Evolutionary conservation across 2,113 vertebrate species (phyloP), one percentile per base, ranked within the genome.

Genomic region (Passer domesticus): DNA sequence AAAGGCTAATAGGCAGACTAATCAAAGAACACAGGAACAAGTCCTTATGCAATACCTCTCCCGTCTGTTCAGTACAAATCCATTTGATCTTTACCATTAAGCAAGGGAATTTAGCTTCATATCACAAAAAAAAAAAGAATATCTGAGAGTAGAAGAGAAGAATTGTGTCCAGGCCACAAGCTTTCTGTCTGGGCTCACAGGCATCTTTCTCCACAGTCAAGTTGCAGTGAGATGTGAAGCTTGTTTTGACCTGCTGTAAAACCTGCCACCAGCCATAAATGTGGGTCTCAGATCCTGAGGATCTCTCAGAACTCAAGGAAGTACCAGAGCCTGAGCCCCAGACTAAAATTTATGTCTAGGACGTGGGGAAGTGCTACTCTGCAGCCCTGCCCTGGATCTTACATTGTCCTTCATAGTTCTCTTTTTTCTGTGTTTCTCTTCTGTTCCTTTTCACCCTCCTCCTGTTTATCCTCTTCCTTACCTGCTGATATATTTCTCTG

Each of bases 1-100:
- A 95, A 88, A 96, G 81, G 87, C 95, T 92, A 91, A 88, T 47
- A 88, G 68, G 89, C 81, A 91, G 39, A 15, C 63, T 87, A 94
- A 95, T 83, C 82, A 92, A 94, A 89, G 94, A 97, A 82, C 55
- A 85, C 83, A 92, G 89, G 69, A 84, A 91, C 43, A 33, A 24
- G 52, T 47, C 82, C 69, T 95, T 94, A 95, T 46, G 91, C 81
- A 94, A 90, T 60, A 46, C 31, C 49, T 79, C 53, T 92, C 47
- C 90, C 37, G 2, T 96, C 79, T 86, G 82, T 91, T 97, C 62
- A 18, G 62, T 52, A 46, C 62, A 92, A 92, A 86, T 37, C 66
- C 47, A 37, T 75, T 56, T 46, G 52, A 87, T 73, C 80, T 55
- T 92, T 91, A 87, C 80, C 73, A 59, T 80, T 70, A 78, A 72